Evolutionary conservation across 2,797 vertebrate species (phyloP), one percentile per base, ranked within the genome.

Genomic region (Danio kyathit): DNA sequence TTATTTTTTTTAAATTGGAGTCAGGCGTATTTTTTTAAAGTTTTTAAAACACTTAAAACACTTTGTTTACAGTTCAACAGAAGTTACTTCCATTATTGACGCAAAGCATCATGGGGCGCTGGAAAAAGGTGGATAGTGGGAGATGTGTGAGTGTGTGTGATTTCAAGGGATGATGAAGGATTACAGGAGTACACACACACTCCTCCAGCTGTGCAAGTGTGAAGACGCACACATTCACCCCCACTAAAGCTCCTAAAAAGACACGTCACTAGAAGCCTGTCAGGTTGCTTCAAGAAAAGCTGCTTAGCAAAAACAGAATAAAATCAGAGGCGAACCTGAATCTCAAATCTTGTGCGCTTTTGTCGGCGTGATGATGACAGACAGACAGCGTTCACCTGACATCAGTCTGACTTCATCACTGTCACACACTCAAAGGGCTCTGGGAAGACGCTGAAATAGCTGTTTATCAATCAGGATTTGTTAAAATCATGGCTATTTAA

Each of bases 171-270:
- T 78, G 80, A 84, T 86, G 76, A 84, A 74, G 85, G 82, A 84
- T 86, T 82, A 86, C 73, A 82, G 63, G 61, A 63, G 59, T 77
- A 63, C 75, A 57, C 44, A 63, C 57, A 61, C 72, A 81, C 71
- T 64, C 49, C 49, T 83, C 77, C 81, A 86, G 78, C 81, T 81
- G 85, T 72, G 83, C 74, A 72, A 81, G 74, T 83, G 84, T 81
- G 78, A 82, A 74, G 78, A 69, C 60, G 38, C 64, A 67, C 73
- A 67, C 57, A 49, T 49, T 46, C 65, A 49, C 52, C n/a, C 77
- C 41, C 72, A 72, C 44, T 13, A 66, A 82, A 44, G 13, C 52
- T 76, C 54, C 64, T 82, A 46, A 71, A 74, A 79, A 82, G 76
- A 61, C 56, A 38, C 48, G 65, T 76, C 73, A 79, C 66, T 69